Base-by-base conservation (phyloP, 1,140 invertebrate genomes). In the Drosophila repletoides region DNA sequence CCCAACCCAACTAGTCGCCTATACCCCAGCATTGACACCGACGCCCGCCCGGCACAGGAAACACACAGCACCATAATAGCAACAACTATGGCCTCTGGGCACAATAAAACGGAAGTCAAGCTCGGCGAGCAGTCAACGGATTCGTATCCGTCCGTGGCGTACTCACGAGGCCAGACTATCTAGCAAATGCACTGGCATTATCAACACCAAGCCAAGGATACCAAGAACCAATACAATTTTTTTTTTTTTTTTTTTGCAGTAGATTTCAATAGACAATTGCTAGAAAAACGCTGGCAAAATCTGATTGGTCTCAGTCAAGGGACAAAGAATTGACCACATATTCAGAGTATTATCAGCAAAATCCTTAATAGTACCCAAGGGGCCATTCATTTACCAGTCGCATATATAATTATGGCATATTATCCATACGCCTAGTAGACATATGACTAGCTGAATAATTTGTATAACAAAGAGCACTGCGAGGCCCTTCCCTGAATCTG, bases 31-130 rank as follows among this genome's bases (percentile, higher is more conserved):
- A 29, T 21, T 21, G 29, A 12, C 41, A 48, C 14, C 43, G 26
- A 26, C 52, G 14, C 12, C 29, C 4, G 22, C 51, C 17, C 28
- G 38, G 31, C 36, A 28, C 64, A 61, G 64, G 56, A 67, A 67
- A 46, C 64, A 60, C 28, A 58, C 46, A 67, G 46, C 48, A 40
- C 56, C 58, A 67, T 67, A 61, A 67, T 61, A 61, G 56, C 46
- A 46, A 46, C 38, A 45, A 51, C 63, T 49, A 38, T 45, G 38
- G 55, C 36, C 10, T 34, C 21, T 17, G 12, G 14, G 22, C 64
- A 67, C 58, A 67, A 67, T 61, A 40, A 9, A 61, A 10, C 64
- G 64, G 64, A 67, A 52, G 64, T 46, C 22, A 52, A 45, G 56
- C 61, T 48, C 36, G 36, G 36, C 28, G 45, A 51, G 29, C 63